These are phyloP conservation scores for Torymus tubicola DNA, from an alignment of 2,888 invertebrate species.

Conservation along the genomic window DNA sequence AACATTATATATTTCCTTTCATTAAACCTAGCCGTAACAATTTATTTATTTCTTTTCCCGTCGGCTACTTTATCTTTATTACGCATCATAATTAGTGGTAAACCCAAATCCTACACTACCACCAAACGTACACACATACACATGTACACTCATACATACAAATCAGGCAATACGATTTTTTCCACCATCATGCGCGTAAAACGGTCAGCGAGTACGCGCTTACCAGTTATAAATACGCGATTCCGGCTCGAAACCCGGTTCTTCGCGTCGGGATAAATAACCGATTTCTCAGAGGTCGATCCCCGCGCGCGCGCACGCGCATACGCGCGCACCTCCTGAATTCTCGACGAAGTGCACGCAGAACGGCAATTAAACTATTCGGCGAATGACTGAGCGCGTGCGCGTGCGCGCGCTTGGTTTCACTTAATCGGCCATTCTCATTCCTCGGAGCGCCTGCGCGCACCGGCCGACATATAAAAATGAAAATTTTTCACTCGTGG, in stretches of 20 bases:
- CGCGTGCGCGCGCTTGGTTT: too few relatives aligned
- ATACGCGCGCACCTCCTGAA: constrained; percentile 21
- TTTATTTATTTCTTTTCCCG: background rate
- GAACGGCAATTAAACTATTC: constrained; percentile 50
- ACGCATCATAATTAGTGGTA: too few relatives aligned
- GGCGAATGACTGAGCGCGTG: constrained; percentile 14
- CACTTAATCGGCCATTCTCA: constrained; percentile 39
- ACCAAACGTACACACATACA: too few relatives aligned
- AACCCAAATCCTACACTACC: too few relatives aligned
- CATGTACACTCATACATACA: too few relatives aligned
- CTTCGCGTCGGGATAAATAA: background rate
- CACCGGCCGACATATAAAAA: constrained; percentile 38
- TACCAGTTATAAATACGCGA: background rate
- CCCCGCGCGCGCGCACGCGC: background rate
- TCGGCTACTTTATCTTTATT: background rate
- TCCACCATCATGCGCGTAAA: background rate
- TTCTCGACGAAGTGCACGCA: constrained; percentile 34
- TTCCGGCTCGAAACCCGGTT: constrained; percentile 15
- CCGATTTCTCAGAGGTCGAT: constrained; percentile 42
- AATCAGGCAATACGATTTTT: too few relatives aligned
- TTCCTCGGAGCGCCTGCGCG: constrained; percentile 19
- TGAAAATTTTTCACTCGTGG: constrained; percentile 33
- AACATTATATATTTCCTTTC: background rate
- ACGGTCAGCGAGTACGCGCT: background rate
- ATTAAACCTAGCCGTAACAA: background rate